Evolutionary conservation across 1,140 invertebrate species (phyloP).

Genomic region (Ladona fulva): DNA sequence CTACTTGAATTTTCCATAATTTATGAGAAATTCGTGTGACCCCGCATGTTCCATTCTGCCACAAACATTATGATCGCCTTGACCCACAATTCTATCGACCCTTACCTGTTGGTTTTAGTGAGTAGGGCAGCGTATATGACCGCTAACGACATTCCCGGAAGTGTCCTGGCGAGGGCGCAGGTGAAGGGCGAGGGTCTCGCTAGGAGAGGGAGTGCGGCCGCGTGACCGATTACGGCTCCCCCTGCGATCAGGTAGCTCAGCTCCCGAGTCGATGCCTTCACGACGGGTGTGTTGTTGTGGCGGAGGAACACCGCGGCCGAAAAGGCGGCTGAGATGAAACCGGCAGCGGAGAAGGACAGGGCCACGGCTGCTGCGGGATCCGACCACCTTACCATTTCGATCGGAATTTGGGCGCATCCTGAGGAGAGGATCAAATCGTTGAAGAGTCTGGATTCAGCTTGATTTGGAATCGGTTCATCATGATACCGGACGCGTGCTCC

Average conservation of each 20-base stretch:
- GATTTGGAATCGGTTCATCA: too few species aligned
- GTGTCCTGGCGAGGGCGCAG: slow-evolving; percentile 57
- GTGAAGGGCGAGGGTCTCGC: slow-evolving; percentile 55
- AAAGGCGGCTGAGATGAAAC: slow-evolving; percentile 50
- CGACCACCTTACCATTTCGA: slow-evolving; percentile 48
- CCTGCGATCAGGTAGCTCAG: slow-evolving; percentile 60
- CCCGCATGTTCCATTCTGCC: too few species aligned
- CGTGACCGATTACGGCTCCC: slow-evolving; percentile 44
- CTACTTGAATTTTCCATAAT: too few species aligned
- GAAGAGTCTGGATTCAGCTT: background rate
- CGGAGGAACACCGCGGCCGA: slow-evolving; percentile 50
- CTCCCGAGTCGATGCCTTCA: slow-evolving; percentile 57
- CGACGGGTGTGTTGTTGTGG: slow-evolving; percentile 59
- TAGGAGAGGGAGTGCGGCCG: slow-evolving; percentile 57
- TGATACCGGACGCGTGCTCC: too few species aligned
- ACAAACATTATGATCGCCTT: too few species aligned
- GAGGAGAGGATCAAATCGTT: slow-evolving; percentile 19
- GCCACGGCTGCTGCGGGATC: slow-evolving; percentile 48
- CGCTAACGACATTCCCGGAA: slow-evolving; percentile 69
- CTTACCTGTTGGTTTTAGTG: slow-evolving; percentile 70
- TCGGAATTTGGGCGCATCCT: slow-evolving; percentile 48
- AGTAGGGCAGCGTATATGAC: slow-evolving; percentile 76
- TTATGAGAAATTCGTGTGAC: too few species aligned
- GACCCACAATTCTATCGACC: background rate
- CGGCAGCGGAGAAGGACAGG: slow-evolving; percentile 48